These are phyloP conservation scores for Drosophila pandora DNA, from an alignment of 1,140 invertebrate genomes.

Conservation along the genomic window DNA sequence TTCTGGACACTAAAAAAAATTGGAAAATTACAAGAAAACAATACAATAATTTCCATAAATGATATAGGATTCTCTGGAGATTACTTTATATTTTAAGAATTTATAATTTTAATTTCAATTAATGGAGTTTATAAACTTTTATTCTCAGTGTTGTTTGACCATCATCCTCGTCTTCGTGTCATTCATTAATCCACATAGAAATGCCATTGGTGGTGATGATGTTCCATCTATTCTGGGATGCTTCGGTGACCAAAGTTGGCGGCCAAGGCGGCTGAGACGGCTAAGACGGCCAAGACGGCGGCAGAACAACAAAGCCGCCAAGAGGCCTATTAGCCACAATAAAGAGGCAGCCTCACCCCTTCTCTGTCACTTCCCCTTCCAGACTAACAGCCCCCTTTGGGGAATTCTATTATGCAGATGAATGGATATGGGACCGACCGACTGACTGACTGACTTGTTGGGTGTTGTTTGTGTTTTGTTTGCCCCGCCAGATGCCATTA, in stretches of 20 bases:
- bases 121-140: too few species aligned
- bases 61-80: too few species aligned
- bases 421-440: conserved; percentile 56
- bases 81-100: too few species aligned
- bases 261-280: conserved; percentile 21
- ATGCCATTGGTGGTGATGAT: conserved; percentile 46
- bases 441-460: conserved; percentile 25
- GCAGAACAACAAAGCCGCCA: conserved; percentile 74
- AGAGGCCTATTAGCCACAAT: conserved; percentile 80
- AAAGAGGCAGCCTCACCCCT: conserved; percentile 62
- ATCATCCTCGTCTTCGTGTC: conserved; percentile 33
- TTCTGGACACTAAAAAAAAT: neutral
- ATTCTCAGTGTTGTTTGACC: conserved; percentile 10
- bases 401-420: conserved; percentile 78
- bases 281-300: conserved; percentile 41
- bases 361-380: neutral
- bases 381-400: neutral
- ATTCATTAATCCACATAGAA: conserved; percentile 78
- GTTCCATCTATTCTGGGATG: conserved; percentile 13
- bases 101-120: too few species aligned
- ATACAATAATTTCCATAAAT: too few species aligned
- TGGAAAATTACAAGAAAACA: neutral
- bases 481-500: conserved; percentile 78
- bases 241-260: conserved; percentile 48
- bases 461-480: conserved; percentile 54